Evolutionary conservation across 2,888 invertebrate species (phyloP).

Genomic region (Cataglyphis rosenhaueri): DNA sequence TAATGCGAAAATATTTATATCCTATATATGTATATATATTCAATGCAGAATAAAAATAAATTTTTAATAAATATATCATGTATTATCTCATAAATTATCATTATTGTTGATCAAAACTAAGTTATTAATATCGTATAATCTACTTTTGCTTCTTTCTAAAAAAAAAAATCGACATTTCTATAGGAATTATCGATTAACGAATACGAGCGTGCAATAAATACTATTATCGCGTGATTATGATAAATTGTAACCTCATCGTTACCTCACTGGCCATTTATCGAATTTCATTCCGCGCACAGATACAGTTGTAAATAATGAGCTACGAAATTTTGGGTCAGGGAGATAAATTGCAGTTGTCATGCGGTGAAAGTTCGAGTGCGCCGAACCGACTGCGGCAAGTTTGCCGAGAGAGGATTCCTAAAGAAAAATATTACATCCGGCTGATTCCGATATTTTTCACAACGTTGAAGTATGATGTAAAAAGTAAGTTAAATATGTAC

Average conservation of each 20-base stretch:
- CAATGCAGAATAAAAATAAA: background rate
- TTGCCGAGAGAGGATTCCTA: conserved; percentile 75
- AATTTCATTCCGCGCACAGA: conserved; percentile 49
- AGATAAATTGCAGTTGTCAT: conserved; percentile 57
- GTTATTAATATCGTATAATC: background rate
- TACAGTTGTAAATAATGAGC: conserved; percentile 53
- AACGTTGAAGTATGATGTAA: conserved; percentile 79
- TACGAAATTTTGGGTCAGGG: conserved; percentile 43
- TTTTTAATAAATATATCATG: background rate
- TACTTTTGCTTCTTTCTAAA: background rate
- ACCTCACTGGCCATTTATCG: conserved; percentile 43
- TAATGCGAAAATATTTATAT: background rate
- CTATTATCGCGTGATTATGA: conserved; percentile 34
- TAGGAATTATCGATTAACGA: conserved; percentile 17
- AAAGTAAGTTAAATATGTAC: conserved; percentile 57
- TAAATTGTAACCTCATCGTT: conserved; percentile 37
- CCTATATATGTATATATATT: background rate
- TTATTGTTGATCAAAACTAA: conserved; percentile 7
- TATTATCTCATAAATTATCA: background rate
- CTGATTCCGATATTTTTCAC: conserved; percentile 81
- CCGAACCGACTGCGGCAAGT: conserved; percentile 58
- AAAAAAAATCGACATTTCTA: conserved; percentile 11
- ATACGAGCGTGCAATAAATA: conserved; percentile 25
- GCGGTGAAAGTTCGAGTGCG: conserved; percentile 49
- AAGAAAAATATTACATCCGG: conserved; percentile 80